Percentiles rank a stretch among this genome's conserved stretches.
Conservation (phyloP, 2,113 vertebrate species). For the Callionymus lyra region DNA sequence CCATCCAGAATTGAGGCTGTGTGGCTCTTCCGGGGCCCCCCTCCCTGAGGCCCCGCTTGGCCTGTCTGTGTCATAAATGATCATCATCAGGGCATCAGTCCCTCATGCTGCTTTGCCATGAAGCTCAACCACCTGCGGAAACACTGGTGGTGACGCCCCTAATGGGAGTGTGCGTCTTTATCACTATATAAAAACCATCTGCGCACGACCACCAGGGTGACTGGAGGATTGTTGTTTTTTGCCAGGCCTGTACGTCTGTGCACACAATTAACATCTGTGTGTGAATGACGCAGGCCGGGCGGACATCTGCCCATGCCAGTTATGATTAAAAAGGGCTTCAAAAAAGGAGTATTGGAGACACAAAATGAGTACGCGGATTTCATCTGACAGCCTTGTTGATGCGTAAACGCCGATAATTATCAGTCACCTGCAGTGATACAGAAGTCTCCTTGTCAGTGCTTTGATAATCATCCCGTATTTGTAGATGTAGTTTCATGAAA, state of each 20-base stretch:
- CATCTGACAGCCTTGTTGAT: slow-evolving; percentile 23
- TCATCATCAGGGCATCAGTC: slow-evolving; percentile 30
- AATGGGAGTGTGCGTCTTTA: slow-evolving; percentile 5
- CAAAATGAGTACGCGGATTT: slow-evolving; percentile 18
- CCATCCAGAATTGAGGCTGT: slow-evolving; percentile 29
- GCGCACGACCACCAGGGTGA: slow-evolving; percentile 5
- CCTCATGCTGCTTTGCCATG: slow-evolving; percentile 10
- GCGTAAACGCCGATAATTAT: slow-evolving; percentile 12
- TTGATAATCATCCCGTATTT: slow-evolving; percentile 36
- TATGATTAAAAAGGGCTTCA: slow-evolving; percentile 32
- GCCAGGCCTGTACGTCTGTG: neutral
- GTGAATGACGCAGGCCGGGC: slow-evolving; percentile 18
- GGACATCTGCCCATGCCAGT: slow-evolving; percentile 39
- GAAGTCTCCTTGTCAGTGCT: slow-evolving; percentile 28
- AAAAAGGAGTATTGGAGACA: slow-evolving; percentile 15
- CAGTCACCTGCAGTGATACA: slow-evolving; percentile 16
- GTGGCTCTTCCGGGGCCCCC: slow-evolving; percentile 13
- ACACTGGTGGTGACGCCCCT: slow-evolving; percentile 28
- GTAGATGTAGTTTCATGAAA: slow-evolving; percentile 40
- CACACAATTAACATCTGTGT: slow-evolving; percentile 24
- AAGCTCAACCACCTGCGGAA: slow-evolving; percentile 49
- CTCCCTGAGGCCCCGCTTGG: slow-evolving; percentile 19
- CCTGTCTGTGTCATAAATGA: slow-evolving; percentile 35
- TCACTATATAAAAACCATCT: slow-evolving; percentile 14
- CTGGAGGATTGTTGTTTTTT: neutral